Conservation (phyloP, 2,888 invertebrate genomes). For the Portevinia maculata region DNA sequence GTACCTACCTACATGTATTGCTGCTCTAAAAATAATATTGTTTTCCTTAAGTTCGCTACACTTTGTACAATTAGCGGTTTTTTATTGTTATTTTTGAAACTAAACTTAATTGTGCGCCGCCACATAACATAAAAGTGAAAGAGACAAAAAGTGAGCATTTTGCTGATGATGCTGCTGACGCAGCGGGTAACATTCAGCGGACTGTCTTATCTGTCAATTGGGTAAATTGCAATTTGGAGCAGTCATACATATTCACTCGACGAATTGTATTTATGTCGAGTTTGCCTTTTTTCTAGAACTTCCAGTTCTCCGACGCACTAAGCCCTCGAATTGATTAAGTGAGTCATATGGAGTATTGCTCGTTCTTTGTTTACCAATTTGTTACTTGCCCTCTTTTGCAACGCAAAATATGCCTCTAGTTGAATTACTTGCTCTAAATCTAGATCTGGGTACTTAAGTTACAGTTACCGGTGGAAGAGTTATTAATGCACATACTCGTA, state of each 20-base stretch:
- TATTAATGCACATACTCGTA: neutral
- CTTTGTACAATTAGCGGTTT: constrained; percentile 4
- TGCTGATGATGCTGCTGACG: constrained; percentile 13
- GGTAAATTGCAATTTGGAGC: constrained; percentile 59
- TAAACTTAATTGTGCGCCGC: constrained; percentile 44
- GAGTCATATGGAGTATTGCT: constrained; percentile 41
- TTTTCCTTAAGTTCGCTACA: constrained; percentile 31
- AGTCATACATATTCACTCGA: constrained; percentile 30
- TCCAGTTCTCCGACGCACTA: constrained; percentile 49
- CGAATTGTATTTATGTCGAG: constrained; percentile 47
- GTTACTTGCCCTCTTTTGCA: constrained; percentile 24
- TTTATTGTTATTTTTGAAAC: constrained; percentile 3
- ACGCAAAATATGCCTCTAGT: constrained; percentile 19
- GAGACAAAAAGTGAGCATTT: constrained; percentile 11
- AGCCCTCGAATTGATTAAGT: constrained; percentile 47
- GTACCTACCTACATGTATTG: constrained; percentile 2
- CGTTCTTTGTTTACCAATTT: constrained; percentile 53
- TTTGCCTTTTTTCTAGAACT: constrained; percentile 45
- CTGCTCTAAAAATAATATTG: neutral
- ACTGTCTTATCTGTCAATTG: constrained; percentile 37
- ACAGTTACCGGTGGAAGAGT: constrained; percentile 3
- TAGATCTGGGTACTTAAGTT: constrained; percentile 16
- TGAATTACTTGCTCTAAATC: constrained; percentile 49
- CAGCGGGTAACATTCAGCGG: neutral
- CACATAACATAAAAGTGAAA: constrained; percentile 16